Evolutionary conservation across 2,888 invertebrate species (phyloP).

Genomic region (Pterostichus madidus): DNA sequence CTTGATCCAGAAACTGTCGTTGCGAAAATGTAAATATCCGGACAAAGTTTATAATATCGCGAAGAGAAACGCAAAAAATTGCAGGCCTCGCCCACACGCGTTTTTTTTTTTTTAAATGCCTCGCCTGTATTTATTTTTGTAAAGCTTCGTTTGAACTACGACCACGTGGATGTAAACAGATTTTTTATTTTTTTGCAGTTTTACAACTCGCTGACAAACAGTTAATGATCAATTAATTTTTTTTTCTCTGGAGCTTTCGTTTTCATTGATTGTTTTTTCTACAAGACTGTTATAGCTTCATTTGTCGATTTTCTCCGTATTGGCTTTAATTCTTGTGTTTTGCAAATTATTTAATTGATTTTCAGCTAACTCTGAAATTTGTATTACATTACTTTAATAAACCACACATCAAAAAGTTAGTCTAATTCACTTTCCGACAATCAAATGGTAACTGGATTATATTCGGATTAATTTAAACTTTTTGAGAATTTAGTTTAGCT

Average conservation of each 20-base stretch:
- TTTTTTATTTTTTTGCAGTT: slow-evolving; percentile 37
- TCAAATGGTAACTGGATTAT: no score
- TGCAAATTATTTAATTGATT: no score
- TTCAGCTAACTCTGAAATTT: no score
- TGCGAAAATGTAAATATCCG: slow-evolving; percentile 63
- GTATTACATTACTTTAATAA: no score
- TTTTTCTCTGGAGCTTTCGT: slow-evolving; percentile 20
- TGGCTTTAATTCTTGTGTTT: slow-evolving; percentile 6
- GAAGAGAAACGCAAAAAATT: slow-evolving; percentile 16
- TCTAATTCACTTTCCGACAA: no score
- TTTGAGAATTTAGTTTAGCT: no score
- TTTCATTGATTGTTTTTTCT: slow-evolving; percentile 42
- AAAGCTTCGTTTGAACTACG: slow-evolving; percentile 12
- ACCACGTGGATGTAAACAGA: slow-evolving; percentile 47
- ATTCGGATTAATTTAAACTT: no score
- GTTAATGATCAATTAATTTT: slow-evolving; percentile 53
- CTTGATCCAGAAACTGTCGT: slow-evolving; percentile 34
- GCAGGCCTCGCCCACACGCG: slow-evolving; percentile 16
- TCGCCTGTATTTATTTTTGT: slow-evolving; percentile 55
- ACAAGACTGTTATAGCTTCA: background rate
- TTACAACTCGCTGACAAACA: slow-evolving; percentile 20
- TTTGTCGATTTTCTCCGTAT: slow-evolving; percentile 5
- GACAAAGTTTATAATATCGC: slow-evolving; percentile 44
- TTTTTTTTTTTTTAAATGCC: slow-evolving; percentile 33
- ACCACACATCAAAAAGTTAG: no score